Evolutionary conservation across 2,113 vertebrate genomes (phyloP).

Genomic region (Megaceryle maxima): DNA sequence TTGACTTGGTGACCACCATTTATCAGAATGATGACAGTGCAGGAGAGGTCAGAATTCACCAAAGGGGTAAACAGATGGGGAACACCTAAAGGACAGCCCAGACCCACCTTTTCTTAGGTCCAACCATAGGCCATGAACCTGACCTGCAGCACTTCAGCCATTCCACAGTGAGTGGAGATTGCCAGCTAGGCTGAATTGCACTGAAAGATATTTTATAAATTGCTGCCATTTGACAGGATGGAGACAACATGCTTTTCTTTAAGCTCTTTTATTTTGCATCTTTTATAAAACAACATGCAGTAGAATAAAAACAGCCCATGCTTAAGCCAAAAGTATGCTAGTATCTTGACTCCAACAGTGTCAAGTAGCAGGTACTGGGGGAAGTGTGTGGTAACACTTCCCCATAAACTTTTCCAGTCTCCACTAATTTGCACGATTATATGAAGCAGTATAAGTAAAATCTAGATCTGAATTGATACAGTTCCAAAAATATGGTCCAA

Average conservation of each 20-base stretch:
- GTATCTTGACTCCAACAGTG: not conserved
- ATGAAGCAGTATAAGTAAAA: not conserved
- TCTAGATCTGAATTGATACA: not conserved
- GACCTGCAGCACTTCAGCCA: not conserved
- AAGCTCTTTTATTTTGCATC: not conserved
- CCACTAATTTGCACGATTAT: not conserved
- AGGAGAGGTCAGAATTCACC: not conserved
- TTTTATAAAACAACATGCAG: not conserved
- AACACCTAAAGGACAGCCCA: not conserved
- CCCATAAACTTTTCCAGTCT: not conserved
- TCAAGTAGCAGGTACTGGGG: not conserved
- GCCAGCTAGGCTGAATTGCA: not conserved
- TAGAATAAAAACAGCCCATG: not conserved
- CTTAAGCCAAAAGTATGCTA: not conserved
- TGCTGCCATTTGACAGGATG: not conserved
- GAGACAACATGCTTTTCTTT: not conserved
- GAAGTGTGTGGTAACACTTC: not conserved
- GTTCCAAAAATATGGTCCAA: not conserved
- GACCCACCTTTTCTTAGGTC: not conserved
- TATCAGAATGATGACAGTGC: not conserved
- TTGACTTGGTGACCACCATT: not conserved
- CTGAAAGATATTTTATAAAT: not conserved
- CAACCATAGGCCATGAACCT: not conserved
- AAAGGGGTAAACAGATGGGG: not conserved
- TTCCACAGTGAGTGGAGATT: not conserved